Evolutionary conservation across 2,113 vertebrate species (phyloP), one percentile per base, ranked within the genome.

Genomic region (Saguinus midas): DNA sequence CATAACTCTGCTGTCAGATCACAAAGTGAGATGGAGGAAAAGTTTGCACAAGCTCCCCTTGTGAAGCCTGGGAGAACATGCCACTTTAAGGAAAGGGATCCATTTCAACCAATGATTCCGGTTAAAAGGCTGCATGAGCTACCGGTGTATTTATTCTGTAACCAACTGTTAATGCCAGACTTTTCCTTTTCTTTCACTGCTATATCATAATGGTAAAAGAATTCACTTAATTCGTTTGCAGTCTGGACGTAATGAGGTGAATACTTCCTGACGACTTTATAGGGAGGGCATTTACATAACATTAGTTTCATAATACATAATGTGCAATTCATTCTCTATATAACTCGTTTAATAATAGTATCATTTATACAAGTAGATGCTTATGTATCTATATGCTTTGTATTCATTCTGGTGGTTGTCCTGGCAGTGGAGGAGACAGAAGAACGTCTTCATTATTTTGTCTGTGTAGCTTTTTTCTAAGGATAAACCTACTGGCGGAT

Each of bases 241-340:
- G 84, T 10, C 57, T 96, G 64, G 18, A 72, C 78, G 48, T 78
- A 87, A 92, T 92, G 78, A 87, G 86, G 81, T 93, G 35, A 87
- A 43, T 72, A 61, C 48, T 94, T 94, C 84, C 83, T 92, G 64
- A 89, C n/a, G n/a, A 50, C 61, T 91, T 95, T 61, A 83, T 75
- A 90, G n/a, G 85, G 73, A 95, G 64, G 25, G 61, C 95, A 88
- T 94, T 97, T 96, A 91, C n/a, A 70, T 93, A 90, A 96, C 12
- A 76, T 92, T 82, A 58, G 40, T 91, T 92, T 80, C 3, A 79
- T 85, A 92, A 64, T 83, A 27, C 40, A n/a, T 68, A 89, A 40
- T 52, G 75, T 73, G 37, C 79, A 87, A 93, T 87, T 45, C 93
- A 40, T 55, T 95, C 92, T 94, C 45, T 70, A 73, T 52, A n/a